These are phyloP conservation scores for Triplophysa tibetana DNA, from an alignment of 2,113 vertebrate genomes.

Conservation along the genomic window DNA sequence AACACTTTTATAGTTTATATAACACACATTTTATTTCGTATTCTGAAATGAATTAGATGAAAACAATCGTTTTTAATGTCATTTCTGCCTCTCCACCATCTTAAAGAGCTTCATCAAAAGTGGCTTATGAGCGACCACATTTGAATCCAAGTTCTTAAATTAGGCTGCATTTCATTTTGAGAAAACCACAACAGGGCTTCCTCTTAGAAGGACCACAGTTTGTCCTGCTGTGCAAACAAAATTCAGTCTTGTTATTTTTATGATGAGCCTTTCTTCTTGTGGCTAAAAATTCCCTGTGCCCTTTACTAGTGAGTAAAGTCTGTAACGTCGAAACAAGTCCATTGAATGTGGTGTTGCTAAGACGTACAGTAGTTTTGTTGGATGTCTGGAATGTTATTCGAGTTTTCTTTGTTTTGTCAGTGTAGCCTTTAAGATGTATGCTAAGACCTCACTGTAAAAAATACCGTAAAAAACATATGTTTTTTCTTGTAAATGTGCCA, in stretches of 20 bases:
- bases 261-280: constrained; percentile 49
- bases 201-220: constrained; percentile 38
- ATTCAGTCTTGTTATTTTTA: constrained; percentile 56
- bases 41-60: neutral
- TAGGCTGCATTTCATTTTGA: neutral
- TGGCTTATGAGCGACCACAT: neutral
- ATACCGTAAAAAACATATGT: no score
- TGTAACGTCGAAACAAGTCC: constrained; percentile 13
- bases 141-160: constrained; percentile 11
- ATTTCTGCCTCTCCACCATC: neutral
- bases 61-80: neutral
- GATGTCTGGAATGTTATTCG: constrained; percentile 58
- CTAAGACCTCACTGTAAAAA: no score
- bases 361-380: constrained; percentile 53
- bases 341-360: constrained; percentile 52
- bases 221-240: constrained; percentile 45
- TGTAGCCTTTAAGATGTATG: no score
- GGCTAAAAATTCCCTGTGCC: constrained; percentile 12
- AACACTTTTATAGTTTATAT: neutral
- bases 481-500: no score
- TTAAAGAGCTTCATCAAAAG: neutral
- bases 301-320: constrained; percentile 31
- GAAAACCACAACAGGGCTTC: constrained; percentile 40
- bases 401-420: no score
- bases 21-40: neutral